Conservation (phyloP, 2,113 vertebrate genomes). For the Pangasianodon gigas region DNA sequence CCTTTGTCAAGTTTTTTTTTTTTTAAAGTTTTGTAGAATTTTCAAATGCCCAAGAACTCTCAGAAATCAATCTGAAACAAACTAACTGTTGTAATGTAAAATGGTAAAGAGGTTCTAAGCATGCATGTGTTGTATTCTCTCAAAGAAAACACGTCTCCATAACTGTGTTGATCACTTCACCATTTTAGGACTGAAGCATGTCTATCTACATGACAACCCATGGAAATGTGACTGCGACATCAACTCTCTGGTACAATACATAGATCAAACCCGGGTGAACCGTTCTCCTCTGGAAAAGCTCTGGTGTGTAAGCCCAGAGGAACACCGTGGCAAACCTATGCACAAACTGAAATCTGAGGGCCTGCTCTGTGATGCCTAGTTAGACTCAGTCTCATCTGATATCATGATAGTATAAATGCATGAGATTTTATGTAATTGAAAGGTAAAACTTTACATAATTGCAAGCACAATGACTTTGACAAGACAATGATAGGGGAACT, state of each 20-base stretch:
- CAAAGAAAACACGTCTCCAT: not conserved
- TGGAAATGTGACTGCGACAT: conserved; percentile 77
- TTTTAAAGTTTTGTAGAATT: not conserved
- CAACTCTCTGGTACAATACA: conserved; percentile 66
- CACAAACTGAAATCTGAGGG: conserved; percentile 55
- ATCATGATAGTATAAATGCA: conserved; percentile 43
- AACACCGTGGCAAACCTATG: conserved; percentile 64
- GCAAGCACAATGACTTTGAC: conserved; percentile 56
- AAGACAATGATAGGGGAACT: conserved; percentile 45
- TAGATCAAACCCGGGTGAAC: conserved; percentile 58
- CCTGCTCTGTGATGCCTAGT: conserved; percentile 62
- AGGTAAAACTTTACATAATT: conserved; percentile 53
- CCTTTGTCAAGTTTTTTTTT: not conserved
- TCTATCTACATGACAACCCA: conserved; percentile 72
- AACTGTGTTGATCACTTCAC: not conserved
- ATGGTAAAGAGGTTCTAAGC: not conserved
- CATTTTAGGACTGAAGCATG: conserved; percentile 67
- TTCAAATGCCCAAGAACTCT: not conserved
- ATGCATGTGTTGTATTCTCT: not conserved
- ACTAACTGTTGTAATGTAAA: not conserved
- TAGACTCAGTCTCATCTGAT: not conserved
- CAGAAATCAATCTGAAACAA: not conserved
- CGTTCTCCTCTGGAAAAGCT: conserved; percentile 57
- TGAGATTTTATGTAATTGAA: conserved; percentile 52
- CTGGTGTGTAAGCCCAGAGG: conserved; percentile 64